These are phyloP conservation scores for Limnephilus marmoratus DNA, from an alignment of 2,888 invertebrate genomes.

Conservation along the genomic window DNA sequence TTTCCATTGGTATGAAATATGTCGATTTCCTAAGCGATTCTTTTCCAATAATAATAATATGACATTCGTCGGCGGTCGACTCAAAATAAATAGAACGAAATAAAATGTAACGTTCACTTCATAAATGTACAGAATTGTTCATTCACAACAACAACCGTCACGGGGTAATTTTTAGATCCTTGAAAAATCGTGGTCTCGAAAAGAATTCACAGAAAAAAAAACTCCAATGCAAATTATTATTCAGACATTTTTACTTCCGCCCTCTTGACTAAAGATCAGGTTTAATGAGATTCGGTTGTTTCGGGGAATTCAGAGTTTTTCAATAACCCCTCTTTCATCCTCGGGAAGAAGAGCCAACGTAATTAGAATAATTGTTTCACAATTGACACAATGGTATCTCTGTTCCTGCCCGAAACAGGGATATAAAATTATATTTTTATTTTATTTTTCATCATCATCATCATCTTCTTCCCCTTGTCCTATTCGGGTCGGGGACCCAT, in stretches of 20 bases:
- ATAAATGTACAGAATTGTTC: neutral
- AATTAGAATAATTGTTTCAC: conserved; percentile 29
- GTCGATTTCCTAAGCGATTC: too few species aligned
- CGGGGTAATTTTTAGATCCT: neutral
- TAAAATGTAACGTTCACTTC: neutral
- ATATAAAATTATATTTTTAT: neutral
- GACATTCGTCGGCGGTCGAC: too few species aligned
- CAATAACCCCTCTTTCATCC: neutral
- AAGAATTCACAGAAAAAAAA: neutral
- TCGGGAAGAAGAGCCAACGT: conserved; percentile 5
- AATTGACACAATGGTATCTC: conserved; percentile 6
- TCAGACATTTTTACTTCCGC: neutral
- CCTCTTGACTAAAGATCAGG: neutral
- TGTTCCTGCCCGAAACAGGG: neutral
- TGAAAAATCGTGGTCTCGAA: neutral
- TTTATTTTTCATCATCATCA: too few species aligned
- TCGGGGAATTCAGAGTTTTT: neutral
- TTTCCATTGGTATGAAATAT: too few species aligned
- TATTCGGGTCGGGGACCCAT: too few species aligned
- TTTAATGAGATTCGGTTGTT: neutral
- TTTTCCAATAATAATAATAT: too few species aligned
- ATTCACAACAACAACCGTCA: neutral
- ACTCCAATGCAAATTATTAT: neutral
- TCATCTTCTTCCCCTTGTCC: too few species aligned
- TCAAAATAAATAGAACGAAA: neutral